phyloP scores from a whole-genome alignment of 2,113 vertebrate genomes.

The Periophthalmodon schlosseri region DNA sequence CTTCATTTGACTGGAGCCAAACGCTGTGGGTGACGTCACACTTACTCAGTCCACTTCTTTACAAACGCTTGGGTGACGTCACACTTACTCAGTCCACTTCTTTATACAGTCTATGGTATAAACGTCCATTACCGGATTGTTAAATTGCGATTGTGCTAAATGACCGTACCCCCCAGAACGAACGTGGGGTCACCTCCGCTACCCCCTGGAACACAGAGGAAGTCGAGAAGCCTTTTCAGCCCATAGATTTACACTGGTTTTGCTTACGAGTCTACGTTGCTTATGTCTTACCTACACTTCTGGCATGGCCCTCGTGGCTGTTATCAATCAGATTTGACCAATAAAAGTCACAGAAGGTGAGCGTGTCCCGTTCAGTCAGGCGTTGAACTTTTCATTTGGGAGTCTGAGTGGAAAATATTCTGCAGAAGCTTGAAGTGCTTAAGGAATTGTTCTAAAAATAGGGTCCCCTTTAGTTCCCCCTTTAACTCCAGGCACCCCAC shows the following conservation, averaged over 20 bases:
- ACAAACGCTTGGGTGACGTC: no score
- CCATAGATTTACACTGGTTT: constrained; percentile 42
- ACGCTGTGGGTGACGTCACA: no score
- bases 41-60: no score
- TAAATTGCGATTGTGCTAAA: constrained; percentile 47
- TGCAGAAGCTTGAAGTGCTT: constrained; percentile 61
- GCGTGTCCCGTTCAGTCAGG: constrained; percentile 12
- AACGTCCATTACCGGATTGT: no score
- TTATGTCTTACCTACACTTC: neutral
- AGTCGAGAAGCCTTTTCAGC: constrained; percentile 38
- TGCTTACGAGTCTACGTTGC: constrained; percentile 24
- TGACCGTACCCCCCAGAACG: constrained; percentile 30
- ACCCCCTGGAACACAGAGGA: constrained; percentile 25
- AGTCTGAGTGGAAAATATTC: constrained; percentile 62
- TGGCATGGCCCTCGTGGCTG: constrained; percentile 30
- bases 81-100: no score
- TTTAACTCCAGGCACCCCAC: constrained; percentile 53
- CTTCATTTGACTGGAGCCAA: no score
- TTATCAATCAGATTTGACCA: constrained; percentile 35
- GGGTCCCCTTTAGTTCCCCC: constrained; percentile 34
- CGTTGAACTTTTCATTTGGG: constrained; percentile 58
- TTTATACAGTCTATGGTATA: no score
- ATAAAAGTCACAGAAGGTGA: constrained; percentile 45
- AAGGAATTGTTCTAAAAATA: constrained; percentile 75
- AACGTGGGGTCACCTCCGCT: constrained; percentile 37